Evolutionary conservation across 2,113 vertebrate species (phyloP).

Genomic region (Stictonetta naevosa): DNA sequence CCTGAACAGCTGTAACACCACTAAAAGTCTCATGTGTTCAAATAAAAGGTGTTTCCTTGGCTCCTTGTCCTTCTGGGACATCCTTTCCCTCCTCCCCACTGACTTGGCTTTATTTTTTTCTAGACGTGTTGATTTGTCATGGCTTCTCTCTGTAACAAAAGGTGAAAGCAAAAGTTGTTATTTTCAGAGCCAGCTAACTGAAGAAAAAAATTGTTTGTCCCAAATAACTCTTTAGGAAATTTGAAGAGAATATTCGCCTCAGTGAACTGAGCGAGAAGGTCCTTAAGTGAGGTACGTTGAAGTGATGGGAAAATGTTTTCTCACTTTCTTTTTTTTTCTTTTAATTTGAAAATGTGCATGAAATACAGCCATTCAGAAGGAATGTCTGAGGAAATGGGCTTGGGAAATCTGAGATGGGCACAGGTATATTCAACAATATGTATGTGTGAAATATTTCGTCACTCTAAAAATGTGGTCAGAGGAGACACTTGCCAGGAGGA

Average conservation of each 20-base stretch:
- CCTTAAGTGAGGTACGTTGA: background rate
- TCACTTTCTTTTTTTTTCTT: background rate
- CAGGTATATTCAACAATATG: background rate
- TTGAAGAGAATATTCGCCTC: background rate
- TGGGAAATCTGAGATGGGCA: background rate
- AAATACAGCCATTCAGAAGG: background rate
- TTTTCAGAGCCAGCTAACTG: background rate
- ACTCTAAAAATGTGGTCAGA: background rate
- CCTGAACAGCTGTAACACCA: fast-evolving
- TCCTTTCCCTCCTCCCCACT: fast-evolving
- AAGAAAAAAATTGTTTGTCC: background rate
- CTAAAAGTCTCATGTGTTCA: background rate
- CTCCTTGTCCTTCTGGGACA: background rate
- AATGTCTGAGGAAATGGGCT: background rate
- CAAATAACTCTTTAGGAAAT: background rate
- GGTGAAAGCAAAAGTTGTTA: background rate
- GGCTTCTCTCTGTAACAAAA: background rate
- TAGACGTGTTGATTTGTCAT: background rate
- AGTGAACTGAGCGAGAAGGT: background rate
- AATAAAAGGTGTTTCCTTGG: background rate
- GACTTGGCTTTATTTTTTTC: background rate
- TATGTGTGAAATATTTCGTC: background rate
- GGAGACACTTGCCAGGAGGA: background rate
- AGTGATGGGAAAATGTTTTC: background rate
- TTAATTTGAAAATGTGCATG: background rate